These are phyloP conservation scores for Dexiosoma caninum DNA, from an alignment of 2,888 invertebrate species.

Conservation along the genomic window DNA sequence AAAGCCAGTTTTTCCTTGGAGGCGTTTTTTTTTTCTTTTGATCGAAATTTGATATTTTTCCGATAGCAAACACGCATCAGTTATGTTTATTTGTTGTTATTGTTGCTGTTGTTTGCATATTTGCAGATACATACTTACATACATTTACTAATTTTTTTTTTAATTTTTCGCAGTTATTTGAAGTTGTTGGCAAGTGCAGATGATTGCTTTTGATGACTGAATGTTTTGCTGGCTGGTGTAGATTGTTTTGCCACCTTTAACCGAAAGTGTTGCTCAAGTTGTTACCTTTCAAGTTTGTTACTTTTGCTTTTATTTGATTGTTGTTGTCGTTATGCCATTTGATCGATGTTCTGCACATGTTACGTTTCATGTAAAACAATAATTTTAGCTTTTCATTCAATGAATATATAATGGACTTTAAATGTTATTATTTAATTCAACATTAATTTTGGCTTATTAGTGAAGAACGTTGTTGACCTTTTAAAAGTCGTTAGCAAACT, in stretches of 20 bases:
- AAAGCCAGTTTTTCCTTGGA: slow-evolving; percentile 67
- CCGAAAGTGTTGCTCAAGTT: slow-evolving; percentile 49
- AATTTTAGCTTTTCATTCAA: slow-evolving; percentile 68
- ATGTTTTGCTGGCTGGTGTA: slow-evolving; percentile 39
- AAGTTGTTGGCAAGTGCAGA: slow-evolving; percentile 52
- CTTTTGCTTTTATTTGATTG: background rate
- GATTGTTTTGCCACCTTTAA: slow-evolving; percentile 67
- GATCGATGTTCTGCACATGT: slow-evolving; percentile 74
- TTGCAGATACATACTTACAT: background rate
- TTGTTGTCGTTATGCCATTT: slow-evolving; percentile 61
- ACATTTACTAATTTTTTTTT: too few relatives aligned
- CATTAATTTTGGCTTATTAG: slow-evolving; percentile 29
- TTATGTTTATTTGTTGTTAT: background rate
- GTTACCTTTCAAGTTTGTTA: background rate
- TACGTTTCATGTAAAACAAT: slow-evolving; percentile 75
- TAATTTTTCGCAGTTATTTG: slow-evolving; percentile 53
- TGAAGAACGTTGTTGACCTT: background rate
- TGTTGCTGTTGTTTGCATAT: slow-evolving; percentile 40
- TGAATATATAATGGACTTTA: slow-evolving; percentile 49
- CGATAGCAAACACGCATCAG: slow-evolving; percentile 72
- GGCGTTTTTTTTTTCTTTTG: slow-evolving; percentile 69
- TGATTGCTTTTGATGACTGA: slow-evolving; percentile 44
- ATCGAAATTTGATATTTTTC: slow-evolving; percentile 77
- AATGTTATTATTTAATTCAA: slow-evolving; percentile 40
- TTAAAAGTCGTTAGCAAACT: slow-evolving; percentile 13